Base-by-base conservation (phyloP, 2,113 vertebrate species). In the Pangasianodon gigas region DNA sequence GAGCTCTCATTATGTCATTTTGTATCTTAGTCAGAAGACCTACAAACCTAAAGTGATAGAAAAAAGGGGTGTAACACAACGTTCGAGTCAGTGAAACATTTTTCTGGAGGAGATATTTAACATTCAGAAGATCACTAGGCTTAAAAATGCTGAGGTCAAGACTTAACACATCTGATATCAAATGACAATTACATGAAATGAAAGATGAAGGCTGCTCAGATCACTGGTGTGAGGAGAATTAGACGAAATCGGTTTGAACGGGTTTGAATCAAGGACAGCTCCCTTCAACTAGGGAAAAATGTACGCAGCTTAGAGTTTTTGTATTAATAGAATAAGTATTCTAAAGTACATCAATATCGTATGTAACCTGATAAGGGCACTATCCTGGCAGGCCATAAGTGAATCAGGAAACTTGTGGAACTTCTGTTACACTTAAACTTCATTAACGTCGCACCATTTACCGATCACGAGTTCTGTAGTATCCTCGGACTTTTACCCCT, bases 361-460 rank as follows among this genome's bases (percentile, higher is more conserved):
- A 84, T 84, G 82, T 62, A 84, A 84, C 58, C 24, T 44, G 82
- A 84, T 44, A 24, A 60, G 37, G 19, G 82, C 82, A 84, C 82
- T 84, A 84, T 84, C 82, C 82, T 62, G 82, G 82, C 56, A 60
- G 24, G 37, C 21, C 21, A 16, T 84, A 84, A 84, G 82, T 84
- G 82, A 84, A 84, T 84, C 82, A 84, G 82, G 82, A 84, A 84
- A 84, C 82, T 84, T 84, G 82, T 84, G 82, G 82, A 84, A 84
- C 82, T 84, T 62, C 82, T 84, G 82, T 84, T 84, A 84, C 82
- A 84, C 56, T 84, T 84, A 84, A 84, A 84, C 82, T 84, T 84
- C 82, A 44, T 84, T 84, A 84, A 62, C 82, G 18, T 77, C 41
- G 86, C 86, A 77, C 74, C 74, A 77, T 87, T 87, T 87, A 87